phyloP scores from a whole-genome alignment of 2,888 invertebrate species.

The Orgyia antiqua region DNA sequence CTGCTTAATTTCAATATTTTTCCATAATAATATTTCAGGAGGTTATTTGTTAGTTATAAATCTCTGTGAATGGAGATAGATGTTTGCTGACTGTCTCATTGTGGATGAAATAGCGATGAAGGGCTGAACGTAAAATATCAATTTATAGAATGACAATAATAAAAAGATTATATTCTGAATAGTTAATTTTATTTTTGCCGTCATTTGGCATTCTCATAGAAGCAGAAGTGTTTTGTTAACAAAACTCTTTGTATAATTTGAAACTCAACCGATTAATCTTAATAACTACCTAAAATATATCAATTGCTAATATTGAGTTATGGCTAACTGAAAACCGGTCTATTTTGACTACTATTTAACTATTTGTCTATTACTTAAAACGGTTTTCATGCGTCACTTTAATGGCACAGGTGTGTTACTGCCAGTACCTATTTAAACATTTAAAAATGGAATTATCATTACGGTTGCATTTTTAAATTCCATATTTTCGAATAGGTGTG shows the following conservation, averaged over 20 bases:
- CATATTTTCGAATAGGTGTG: slow-evolving; percentile 24
- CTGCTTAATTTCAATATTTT: slow-evolving; percentile 8
- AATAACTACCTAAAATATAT: slow-evolving; percentile 64
- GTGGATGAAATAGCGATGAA: slow-evolving; percentile 18
- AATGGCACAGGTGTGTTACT: slow-evolving; percentile 53
- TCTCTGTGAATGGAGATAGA: slow-evolving; percentile 22
- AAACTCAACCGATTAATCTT: slow-evolving; percentile 52
- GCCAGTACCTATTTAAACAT: slow-evolving; percentile 14
- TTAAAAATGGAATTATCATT: slow-evolving; percentile 21
- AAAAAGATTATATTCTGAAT: neutral
- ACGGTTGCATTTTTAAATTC: slow-evolving; percentile 14
- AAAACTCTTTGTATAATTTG: no score
- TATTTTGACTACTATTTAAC: slow-evolving; percentile 68
- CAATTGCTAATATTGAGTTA: slow-evolving; percentile 68
- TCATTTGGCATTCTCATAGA: no score
- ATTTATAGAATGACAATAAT: slow-evolving; percentile 11
- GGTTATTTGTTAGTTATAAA: slow-evolving; percentile 20
- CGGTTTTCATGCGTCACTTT: slow-evolving; percentile 34
- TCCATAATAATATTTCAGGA: slow-evolving; percentile 10
- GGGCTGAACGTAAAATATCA: slow-evolving; percentile 12
- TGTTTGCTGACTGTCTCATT: slow-evolving; percentile 19
- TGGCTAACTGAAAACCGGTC: slow-evolving; percentile 74
- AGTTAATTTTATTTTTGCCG: slow-evolving; percentile 1
- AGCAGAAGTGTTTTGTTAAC: no score
- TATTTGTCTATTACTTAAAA: slow-evolving; percentile 65